A percentile compares a stretch with the other conserved stretches of the same genome.
Conservation (phyloP, 2,888 invertebrate genomes). For the Lasioglossum malachurum region DNA sequence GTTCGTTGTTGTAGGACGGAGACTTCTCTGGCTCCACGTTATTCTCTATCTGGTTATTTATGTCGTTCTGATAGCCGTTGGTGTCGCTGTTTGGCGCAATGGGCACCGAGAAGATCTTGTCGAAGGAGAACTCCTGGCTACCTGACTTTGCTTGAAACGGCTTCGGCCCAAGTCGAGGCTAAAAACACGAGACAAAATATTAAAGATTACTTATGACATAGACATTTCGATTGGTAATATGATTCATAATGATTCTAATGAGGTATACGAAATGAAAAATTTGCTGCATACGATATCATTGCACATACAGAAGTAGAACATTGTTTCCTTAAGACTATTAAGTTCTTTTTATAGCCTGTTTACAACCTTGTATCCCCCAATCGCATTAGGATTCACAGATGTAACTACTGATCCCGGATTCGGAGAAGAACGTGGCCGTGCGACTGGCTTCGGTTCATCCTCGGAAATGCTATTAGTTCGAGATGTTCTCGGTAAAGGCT, state of each 20-base stretch:
- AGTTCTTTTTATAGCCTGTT: slow-evolving; percentile 45
- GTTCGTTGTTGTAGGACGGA: slow-evolving; percentile 74
- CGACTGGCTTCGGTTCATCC: slow-evolving; percentile 88
- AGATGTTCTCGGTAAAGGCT: slow-evolving; percentile 92
- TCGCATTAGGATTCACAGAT: slow-evolving; percentile 86
- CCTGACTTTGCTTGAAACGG: slow-evolving; percentile 92
- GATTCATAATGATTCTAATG: slow-evolving; percentile 38
- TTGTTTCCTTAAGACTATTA: slow-evolving; percentile 47
- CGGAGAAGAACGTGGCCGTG: slow-evolving; percentile 90
- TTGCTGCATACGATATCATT: slow-evolving; percentile 43
- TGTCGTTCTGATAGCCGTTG: slow-evolving; percentile 80
- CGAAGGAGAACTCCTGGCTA: slow-evolving; percentile 91
- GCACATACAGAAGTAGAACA: slow-evolving; percentile 65
- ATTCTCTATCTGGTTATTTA: slow-evolving; percentile 77
- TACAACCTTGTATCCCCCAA: slow-evolving; percentile 92
- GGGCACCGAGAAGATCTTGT: slow-evolving; percentile 93
- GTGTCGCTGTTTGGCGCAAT: slow-evolving; percentile 87
- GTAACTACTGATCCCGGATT: slow-evolving; percentile 87
- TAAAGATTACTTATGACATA: slow-evolving; percentile 12
- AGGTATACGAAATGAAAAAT: slow-evolving; percentile 39
- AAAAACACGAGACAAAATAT: slow-evolving; percentile 75
- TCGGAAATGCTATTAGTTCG: slow-evolving; percentile 91
- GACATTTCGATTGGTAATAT: background rate
- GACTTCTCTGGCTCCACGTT: slow-evolving; percentile 76
- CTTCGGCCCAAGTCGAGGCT: slow-evolving; percentile 95